A percentile compares a stretch with the other conserved stretches of the same genome.
Conservation (phyloP, 2,797 vertebrate species). For the Picus viridis region DNA sequence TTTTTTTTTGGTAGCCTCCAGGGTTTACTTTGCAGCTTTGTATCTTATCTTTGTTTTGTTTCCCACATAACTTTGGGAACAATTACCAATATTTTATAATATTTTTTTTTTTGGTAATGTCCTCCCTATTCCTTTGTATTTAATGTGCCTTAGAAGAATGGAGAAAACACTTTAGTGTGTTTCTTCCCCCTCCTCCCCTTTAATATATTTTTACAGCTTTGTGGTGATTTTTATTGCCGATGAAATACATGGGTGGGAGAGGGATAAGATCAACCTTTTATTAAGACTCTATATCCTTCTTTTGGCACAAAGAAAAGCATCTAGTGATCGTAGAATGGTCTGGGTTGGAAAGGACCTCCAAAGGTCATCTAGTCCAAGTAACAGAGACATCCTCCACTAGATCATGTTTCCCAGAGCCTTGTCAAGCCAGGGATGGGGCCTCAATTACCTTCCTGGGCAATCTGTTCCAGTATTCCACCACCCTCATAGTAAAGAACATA, state of each 20-base stretch:
- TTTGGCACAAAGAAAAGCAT: not conserved
- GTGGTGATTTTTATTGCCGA: not conserved
- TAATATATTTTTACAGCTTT: not conserved
- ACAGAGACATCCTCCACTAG: too few species aligned
- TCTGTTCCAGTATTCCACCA: too few species aligned
- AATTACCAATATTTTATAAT: not conserved
- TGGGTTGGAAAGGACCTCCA: too few species aligned
- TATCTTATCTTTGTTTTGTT: constrained; percentile 16
- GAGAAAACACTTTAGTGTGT: too few species aligned
- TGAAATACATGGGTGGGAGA: not conserved
- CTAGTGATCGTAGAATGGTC: not conserved
- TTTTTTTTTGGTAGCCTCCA: not conserved
- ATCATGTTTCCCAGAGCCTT: too few species aligned
- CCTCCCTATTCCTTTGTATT: not conserved
- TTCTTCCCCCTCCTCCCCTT: too few species aligned
- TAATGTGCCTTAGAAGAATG: not conserved
- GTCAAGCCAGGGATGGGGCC: too few species aligned
- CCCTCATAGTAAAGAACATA: too few species aligned
- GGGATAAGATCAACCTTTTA: not conserved
- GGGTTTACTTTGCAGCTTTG: constrained; percentile 5
- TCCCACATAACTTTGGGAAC: not conserved
- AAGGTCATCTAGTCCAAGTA: too few species aligned
- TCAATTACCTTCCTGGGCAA: too few species aligned
- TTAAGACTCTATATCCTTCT: constrained; percentile 11
- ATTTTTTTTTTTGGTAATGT: not conserved